Evolutionary conservation across 2,797 vertebrate species (phyloP), one percentile per base, ranked within the genome.

Genomic region (Diplodus puntazzo): DNA sequence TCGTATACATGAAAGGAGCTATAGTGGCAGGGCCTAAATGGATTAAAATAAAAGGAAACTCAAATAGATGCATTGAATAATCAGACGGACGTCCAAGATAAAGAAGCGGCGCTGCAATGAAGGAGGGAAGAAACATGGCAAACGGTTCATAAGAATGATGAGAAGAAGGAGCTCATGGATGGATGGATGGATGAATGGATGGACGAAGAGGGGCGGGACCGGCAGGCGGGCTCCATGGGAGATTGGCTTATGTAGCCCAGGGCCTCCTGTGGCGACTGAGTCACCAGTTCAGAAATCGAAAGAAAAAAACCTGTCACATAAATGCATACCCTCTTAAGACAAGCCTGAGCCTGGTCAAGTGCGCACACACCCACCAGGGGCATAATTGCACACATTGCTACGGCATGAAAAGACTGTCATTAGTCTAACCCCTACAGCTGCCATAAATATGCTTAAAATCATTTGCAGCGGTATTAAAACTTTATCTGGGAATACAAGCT

Each of bases 241-340:
- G 88, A 78, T 76, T 81, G 89, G 86, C 81, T 94, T 90, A 92
- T 92, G 87, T 83, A 88, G 88, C 83, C 57, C 57, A 52, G 30
- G 82, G 76, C 82, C 84, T 84, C 92, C 90, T 63, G 73, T 76
- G 27, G 80, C 81, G 74, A 60, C 71, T 48, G 72, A 88, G 81
- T 68, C 84, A 82, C 73, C 66, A 75, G 85, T 88, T 93, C 83
- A 92, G 5, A 85, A 91, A 87, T 88, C 82, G 83, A 80, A 90
- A 89, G 79, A 87, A 87, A 30, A 30, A 88, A 92, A 72, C 65
- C 84, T 89, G 80, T 87, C 81, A 87, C 72, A 58, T 75, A 88
- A 89, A 91, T 84, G 63, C 66, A 71, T 43, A 50, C 20, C 66
- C 66, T 66, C 54, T 58, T 46, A 65, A 70, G 69, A 80, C 68